A percentile compares a stretch with the other conserved stretches of the same genome.
Conservation (phyloP, 1,140 invertebrate species). For the Hylaeus volcanicus region DNA sequence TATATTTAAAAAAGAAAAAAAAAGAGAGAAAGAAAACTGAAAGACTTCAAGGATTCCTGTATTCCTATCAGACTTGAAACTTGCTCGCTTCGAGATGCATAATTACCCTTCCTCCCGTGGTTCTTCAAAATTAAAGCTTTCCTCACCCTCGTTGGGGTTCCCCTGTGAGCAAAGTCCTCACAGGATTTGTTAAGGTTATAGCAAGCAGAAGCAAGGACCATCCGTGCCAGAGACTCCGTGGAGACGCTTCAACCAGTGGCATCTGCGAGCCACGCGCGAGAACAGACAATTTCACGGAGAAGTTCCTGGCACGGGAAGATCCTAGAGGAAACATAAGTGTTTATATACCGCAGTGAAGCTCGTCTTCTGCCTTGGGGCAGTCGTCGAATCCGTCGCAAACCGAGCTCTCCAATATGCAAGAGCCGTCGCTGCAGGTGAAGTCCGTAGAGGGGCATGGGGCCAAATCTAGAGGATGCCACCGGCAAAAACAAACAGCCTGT, state of each 20-base stretch:
- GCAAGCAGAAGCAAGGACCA: slow-evolving; percentile 32
- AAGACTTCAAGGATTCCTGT: no score
- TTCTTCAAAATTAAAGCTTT: background rate
- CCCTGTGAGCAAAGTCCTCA: background rate
- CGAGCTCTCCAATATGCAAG: slow-evolving; percentile 85
- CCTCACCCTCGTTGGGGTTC: background rate
- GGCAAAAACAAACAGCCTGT: slow-evolving; percentile 69
- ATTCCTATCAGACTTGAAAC: no score
- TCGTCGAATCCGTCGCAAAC: slow-evolving; percentile 88
- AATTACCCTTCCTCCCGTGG: no score
- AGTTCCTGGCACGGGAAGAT: background rate
- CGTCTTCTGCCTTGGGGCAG: slow-evolving; percentile 89
- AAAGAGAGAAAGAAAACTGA: no score
- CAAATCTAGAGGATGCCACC: slow-evolving; percentile 73
- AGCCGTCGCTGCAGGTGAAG: slow-evolving; percentile 84
- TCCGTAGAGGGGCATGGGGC: slow-evolving; percentile 82
- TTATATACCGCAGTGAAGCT: slow-evolving; percentile 83
- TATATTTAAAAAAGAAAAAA: no score
- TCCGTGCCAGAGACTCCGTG: background rate
- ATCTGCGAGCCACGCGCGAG: background rate
- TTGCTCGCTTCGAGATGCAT: no score
- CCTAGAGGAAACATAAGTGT: slow-evolving; percentile 35
- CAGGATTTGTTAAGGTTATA: background rate
- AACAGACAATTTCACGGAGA: background rate
- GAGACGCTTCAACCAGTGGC: background rate